Conservation (phyloP, 2,113 vertebrate genomes). For the Notiomystis cincta region DNA sequence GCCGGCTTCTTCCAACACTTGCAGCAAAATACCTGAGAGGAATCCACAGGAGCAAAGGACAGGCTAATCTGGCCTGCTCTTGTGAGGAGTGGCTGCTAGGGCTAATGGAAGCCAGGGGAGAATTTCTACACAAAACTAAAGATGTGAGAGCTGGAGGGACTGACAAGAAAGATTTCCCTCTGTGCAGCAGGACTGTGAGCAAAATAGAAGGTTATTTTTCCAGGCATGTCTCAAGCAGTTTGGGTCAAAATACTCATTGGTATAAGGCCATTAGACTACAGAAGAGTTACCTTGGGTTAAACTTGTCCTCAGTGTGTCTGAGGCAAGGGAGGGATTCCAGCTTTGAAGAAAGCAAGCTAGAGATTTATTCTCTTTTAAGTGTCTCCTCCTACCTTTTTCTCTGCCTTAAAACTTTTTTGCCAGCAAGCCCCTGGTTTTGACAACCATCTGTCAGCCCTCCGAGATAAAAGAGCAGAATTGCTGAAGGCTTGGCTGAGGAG, state of each 20-base stretch:
- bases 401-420: neutral
- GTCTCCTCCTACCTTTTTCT: slow-evolving; percentile 38
- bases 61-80: neutral
- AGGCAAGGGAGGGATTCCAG: neutral
- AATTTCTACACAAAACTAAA: neutral
- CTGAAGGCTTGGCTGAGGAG: neutral
- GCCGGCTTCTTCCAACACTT: neutral
- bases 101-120: neutral
- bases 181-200: neutral
- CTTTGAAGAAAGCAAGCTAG: slow-evolving; percentile 26
- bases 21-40: neutral
- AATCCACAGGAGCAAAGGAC: neutral
- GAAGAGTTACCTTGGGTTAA: slow-evolving; percentile 11
- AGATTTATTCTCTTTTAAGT: slow-evolving; percentile 27
- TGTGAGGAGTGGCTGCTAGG: neutral
- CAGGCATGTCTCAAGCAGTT: neutral
- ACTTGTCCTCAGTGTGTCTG: neutral
- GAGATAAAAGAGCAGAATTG: slow-evolving; percentile 6
- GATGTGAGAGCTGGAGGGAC: neutral
- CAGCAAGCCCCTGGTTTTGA: slow-evolving; percentile 14
- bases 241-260: slow-evolving; percentile 5
- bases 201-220: slow-evolving; percentile 13
- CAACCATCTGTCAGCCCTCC: neutral
- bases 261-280: neutral
- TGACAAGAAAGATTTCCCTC: slow-evolving; percentile 8